These are phyloP conservation scores for Melanotaenia pygmaea DNA, from an alignment of 2,797 vertebrate species.

Conservation along the genomic window DNA sequence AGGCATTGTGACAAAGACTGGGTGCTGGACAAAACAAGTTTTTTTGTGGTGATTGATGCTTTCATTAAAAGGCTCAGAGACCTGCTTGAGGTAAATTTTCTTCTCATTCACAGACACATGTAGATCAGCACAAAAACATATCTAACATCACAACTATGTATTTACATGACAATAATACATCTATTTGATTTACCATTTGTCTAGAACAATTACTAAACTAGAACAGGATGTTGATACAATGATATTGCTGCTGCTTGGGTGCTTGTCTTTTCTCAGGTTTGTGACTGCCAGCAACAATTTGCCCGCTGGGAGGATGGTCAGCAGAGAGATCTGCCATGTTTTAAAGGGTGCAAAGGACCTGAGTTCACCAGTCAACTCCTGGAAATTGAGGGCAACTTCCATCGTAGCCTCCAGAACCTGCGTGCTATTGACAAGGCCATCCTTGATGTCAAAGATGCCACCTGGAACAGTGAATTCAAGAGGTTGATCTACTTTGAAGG, in stretches of 20 bases:
- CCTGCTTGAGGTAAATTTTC: slow-evolving; percentile 86
- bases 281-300: slow-evolving; percentile 90
- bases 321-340: slow-evolving; percentile 84
- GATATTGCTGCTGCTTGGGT: too few relatives aligned
- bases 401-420: slow-evolving; percentile 78
- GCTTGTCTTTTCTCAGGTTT: slow-evolving; percentile 78
- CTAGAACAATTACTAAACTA: not conserved
- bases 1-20: slow-evolving; percentile 83
- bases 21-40: slow-evolving; percentile 84
- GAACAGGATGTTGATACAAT: not conserved
- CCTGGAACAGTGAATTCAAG: slow-evolving; percentile 86
- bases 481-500: slow-evolving; percentile 67
- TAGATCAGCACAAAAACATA: not conserved
- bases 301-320: slow-evolving; percentile 87
- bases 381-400: slow-evolving; percentile 85
- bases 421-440: slow-evolving; percentile 74
- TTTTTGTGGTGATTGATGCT: slow-evolving; percentile 87
- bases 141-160: not conserved
- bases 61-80: slow-evolving; percentile 89
- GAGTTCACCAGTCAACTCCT: slow-evolving; percentile 81
- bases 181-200: too few relatives aligned
- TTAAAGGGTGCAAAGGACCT: slow-evolving; percentile 81
- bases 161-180: not conserved
- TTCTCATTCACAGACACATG: slow-evolving; percentile 6
- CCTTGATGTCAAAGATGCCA: slow-evolving; percentile 84